Percentiles rank a stretch among this genome's conserved stretches.
These are phyloP conservation scores for Tringa solitaria DNA, from an alignment of 2,113 vertebrate genomes.

Conservation along the genomic window DNA sequence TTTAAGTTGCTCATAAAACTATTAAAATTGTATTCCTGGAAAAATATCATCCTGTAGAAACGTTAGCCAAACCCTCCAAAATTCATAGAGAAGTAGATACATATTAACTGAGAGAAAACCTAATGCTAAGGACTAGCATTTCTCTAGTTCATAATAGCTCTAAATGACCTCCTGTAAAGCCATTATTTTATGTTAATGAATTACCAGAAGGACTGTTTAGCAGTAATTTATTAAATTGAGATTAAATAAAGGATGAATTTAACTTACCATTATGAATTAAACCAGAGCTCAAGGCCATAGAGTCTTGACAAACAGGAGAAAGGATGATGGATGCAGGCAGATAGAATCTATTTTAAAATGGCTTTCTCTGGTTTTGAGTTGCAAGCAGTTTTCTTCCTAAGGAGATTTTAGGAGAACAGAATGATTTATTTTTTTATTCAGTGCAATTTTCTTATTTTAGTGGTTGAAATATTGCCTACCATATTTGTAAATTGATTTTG, in stretches of 20 bases:
- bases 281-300: not conserved
- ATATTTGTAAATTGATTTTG: not conserved
- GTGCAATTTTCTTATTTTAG: not conserved
- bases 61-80: not conserved
- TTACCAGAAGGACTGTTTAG: not conserved
- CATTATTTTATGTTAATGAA: slow-evolving; percentile 23
- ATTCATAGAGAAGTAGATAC: not conserved
- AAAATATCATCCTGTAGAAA: not conserved
- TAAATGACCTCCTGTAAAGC: not conserved
- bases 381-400: not conserved
- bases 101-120: not conserved
- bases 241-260: slow-evolving; percentile 24
- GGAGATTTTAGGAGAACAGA: not conserved
- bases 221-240: slow-evolving; percentile 28
- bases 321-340: slow-evolving; percentile 8
- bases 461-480: not conserved
- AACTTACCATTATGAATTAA: slow-evolving; percentile 36
- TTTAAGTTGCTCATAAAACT: not conserved
- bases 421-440: not conserved
- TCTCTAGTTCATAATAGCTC: not conserved
- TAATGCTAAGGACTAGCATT: not conserved
- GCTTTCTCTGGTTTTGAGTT: slow-evolving; percentile 10
- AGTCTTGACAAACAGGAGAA: slow-evolving; percentile 1
- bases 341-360: slow-evolving; percentile 50
- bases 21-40: not conserved